Conservation (phyloP, 23 tunicate species). For the Clavelina lepadiformis region DNA sequence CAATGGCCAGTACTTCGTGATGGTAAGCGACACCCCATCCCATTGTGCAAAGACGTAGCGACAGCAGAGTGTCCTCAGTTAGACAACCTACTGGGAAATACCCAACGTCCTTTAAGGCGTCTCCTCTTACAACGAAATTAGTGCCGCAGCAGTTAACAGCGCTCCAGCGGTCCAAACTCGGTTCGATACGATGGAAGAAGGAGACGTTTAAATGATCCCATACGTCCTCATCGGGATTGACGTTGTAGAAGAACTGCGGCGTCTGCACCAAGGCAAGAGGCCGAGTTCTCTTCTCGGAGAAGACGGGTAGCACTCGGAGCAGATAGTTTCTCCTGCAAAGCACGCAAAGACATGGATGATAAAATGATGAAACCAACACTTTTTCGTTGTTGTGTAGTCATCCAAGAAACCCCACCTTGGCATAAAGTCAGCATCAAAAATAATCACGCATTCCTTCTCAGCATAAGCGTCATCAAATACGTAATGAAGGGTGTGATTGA, state of each 20-base stretch:
- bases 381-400: neutral
- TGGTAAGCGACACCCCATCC: slow-evolving; percentile 99
- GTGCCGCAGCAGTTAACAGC: slow-evolving; percentile 99
- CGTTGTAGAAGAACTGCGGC: slow-evolving; percentile 99
- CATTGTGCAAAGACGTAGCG: slow-evolving; percentile 88
- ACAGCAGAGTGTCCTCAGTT: slow-evolving; percentile 92
- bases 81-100: slow-evolving; percentile 98
- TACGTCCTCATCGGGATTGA: slow-evolving; percentile 94
- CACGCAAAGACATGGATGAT: neutral
- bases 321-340: slow-evolving; percentile 86
- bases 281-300: slow-evolving; percentile 89
- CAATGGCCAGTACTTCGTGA: slow-evolving; percentile 96
- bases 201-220: slow-evolving; percentile 99
- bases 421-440: slow-evolving; percentile 98
- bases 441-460: slow-evolving; percentile 84
- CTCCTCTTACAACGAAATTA: slow-evolving; percentile 89
- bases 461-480: slow-evolving; percentile 85
- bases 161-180: slow-evolving; percentile 91
- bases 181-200: slow-evolving; percentile 97
- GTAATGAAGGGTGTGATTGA: slow-evolving; percentile 94
- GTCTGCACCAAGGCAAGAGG: slow-evolving; percentile 95
- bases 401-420: slow-evolving; percentile 63
- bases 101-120: slow-evolving; percentile 94
- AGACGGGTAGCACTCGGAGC: slow-evolving; percentile 87
- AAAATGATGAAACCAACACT: neutral